Evolutionary conservation across 2,797 vertebrate species (phyloP).

Genomic region (Erethizon dorsatum): DNA sequence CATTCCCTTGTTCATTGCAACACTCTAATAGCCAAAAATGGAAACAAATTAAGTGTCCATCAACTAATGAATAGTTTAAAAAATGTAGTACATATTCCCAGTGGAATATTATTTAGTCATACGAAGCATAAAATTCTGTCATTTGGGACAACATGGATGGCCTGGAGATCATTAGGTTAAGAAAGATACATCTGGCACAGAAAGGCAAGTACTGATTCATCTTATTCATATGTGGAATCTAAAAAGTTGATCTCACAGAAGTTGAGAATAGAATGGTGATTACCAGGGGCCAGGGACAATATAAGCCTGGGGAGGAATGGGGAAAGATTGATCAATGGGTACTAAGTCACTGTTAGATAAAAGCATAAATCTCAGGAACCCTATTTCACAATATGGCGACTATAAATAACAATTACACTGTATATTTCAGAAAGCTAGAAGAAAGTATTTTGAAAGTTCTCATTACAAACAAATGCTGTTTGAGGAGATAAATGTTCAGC

Average conservation of each 20-base stretch:
- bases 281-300: background rate
- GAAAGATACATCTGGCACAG: background rate
- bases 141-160: background rate
- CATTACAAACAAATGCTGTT: background rate
- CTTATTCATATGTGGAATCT: background rate
- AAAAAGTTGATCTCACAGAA: background rate
- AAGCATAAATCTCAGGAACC: background rate
- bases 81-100: background rate
- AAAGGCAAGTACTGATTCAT: background rate
- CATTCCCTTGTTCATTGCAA: background rate
- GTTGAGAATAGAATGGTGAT: background rate
- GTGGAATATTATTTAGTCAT: background rate
- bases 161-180: background rate
- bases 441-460: background rate
- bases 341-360: background rate
- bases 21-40: background rate
- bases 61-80: background rate
- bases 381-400: background rate
- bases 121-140: background rate
- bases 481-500: background rate
- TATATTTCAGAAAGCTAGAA: background rate
- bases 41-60: background rate
- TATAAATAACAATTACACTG: background rate
- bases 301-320: background rate
- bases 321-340: background rate